Conservation (phyloP, 2,797 vertebrate genomes). For the Adrianichthys oophorus region DNA sequence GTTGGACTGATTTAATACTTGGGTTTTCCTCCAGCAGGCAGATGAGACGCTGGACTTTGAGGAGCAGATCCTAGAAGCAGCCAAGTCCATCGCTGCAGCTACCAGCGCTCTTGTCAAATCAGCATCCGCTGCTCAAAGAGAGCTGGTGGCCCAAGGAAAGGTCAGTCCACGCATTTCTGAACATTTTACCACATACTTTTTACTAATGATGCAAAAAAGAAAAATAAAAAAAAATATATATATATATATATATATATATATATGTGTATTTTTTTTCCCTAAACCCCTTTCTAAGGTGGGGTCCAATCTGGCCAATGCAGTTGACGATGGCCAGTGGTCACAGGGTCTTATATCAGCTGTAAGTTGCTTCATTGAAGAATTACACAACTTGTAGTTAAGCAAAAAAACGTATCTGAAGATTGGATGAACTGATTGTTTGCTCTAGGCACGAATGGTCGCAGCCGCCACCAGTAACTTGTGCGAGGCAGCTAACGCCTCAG, state of each 20-base stretch:
- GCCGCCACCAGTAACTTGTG: conserved; percentile 97
- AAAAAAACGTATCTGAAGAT: not conserved
- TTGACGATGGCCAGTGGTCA: conserved; percentile 98
- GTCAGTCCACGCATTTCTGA: conserved; percentile 71
- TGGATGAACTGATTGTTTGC: not conserved
- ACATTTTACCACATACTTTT: not conserved
- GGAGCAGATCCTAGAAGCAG: conserved; percentile 98
- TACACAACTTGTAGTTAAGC: not conserved
- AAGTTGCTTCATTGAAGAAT: conserved; percentile 62
- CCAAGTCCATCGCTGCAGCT: conserved; percentile 96
- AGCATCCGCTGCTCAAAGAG: conserved; percentile 96
- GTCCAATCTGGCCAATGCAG: conserved; percentile 93
- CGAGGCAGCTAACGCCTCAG: conserved; percentile 96
- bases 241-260: not conserved
- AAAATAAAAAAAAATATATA: no score
- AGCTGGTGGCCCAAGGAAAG: conserved; percentile 98
- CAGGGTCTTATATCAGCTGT: conserved; percentile 98
- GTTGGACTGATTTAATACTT: conserved; percentile 18
- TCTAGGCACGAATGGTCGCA: conserved; percentile 94
- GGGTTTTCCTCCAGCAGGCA: conserved; percentile 84
- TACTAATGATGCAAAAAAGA: not conserved
- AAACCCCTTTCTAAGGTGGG: conserved; percentile 82
- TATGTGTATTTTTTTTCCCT: not conserved
- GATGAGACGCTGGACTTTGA: conserved; percentile 98
- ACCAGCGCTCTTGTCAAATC: conserved; percentile 98